Evolutionary conservation across 2,113 vertebrate genomes (phyloP).

Genomic region (Cochlearius cochlearius): DNA sequence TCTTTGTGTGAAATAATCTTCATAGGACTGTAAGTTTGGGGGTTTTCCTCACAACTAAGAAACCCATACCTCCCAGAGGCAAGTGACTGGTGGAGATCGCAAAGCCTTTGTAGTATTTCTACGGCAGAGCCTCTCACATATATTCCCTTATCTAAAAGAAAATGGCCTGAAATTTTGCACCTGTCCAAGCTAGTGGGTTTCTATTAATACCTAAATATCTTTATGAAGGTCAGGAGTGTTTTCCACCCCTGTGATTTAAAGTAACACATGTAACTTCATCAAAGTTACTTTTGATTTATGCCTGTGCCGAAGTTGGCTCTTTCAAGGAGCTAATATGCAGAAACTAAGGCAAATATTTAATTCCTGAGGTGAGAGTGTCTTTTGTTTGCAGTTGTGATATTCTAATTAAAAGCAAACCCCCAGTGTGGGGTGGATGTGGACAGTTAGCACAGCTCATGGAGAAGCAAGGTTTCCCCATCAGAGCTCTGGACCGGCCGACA

Average conservation of each 20-base stretch:
- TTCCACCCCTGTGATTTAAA: not conserved
- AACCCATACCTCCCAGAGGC: not conserved
- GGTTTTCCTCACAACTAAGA: not conserved
- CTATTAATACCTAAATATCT: not conserved
- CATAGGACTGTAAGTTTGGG: not conserved
- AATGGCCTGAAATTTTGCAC: not conserved
- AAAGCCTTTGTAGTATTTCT: not conserved
- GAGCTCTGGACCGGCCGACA: not conserved
- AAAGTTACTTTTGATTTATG: not conserved
- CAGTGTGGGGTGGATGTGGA: rapidly evolving
- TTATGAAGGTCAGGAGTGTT: not conserved
- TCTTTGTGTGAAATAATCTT: not conserved
- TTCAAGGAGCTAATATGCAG: not conserved
- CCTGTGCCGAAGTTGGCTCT: not conserved
- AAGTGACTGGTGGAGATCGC: not conserved
- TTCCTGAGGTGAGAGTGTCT: not conserved
- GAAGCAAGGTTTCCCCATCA: rapidly evolving
- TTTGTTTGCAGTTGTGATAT: not conserved
- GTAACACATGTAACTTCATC: not conserved
- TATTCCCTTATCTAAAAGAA: not conserved
- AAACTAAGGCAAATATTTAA: not conserved
- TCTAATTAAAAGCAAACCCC: not conserved
- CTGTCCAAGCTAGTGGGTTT: not conserved
- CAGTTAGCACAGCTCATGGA: rapidly evolving
- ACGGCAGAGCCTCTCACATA: not conserved